A percentile compares a stretch with the other conserved stretches of the same genome.
Evolutionary conservation across 2,797 vertebrate genomes (phyloP).

Genomic region (Natrix natrix): DNA sequence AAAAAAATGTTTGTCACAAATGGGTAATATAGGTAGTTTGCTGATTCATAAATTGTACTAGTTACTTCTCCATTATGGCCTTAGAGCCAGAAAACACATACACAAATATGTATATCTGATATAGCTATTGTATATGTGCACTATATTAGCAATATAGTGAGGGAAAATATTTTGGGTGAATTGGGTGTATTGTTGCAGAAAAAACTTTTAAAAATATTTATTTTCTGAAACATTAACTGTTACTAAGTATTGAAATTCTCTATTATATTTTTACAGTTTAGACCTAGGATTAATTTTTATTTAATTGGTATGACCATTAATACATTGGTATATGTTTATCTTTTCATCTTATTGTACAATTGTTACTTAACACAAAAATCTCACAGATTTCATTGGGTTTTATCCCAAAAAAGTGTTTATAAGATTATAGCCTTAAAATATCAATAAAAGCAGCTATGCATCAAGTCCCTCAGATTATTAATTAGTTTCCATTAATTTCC

Average conservation of each 20-base stretch:
- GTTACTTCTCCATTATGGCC: background rate
- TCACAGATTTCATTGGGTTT: background rate
- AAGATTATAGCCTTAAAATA: constrained; percentile 37
- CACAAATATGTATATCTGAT: background rate
- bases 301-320: constrained; percentile 31
- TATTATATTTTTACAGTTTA: constrained; percentile 33
- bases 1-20: background rate
- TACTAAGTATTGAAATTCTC: constrained; percentile 25
- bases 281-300: background rate
- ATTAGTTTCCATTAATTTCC: constrained; percentile 65
- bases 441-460: constrained; percentile 53
- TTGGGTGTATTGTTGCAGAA: constrained; percentile 3
- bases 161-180: background rate
- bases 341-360: background rate
- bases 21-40: background rate
- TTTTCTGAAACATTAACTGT: constrained; percentile 8
- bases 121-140: background rate
- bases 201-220: background rate
- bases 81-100: background rate
- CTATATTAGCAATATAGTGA: background rate
- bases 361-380: background rate
- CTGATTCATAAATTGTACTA: background rate
- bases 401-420: background rate
- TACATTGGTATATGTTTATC: constrained; percentile 28
- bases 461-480: constrained; percentile 65